Base-by-base conservation (phyloP, 2,797 vertebrate species). In the Enteromius trimaculatus region DNA sequence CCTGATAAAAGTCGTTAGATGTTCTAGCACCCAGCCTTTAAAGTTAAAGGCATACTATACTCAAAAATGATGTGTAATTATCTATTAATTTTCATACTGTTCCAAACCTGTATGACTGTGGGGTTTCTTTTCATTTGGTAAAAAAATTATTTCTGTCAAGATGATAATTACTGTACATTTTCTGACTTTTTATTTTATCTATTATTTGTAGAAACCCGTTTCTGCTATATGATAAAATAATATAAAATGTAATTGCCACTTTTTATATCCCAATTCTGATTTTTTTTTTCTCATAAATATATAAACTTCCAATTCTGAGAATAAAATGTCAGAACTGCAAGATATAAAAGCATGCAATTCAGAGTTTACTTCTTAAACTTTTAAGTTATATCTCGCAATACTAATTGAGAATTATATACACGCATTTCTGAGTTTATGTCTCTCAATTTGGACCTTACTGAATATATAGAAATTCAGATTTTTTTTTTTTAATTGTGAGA, bases 1-100 rank as follows among this genome's bases (percentile, higher is more conserved):
- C 31, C 34, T 34, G 70, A 75, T 37, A 68, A 60, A 74, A 37
- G 39, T 70, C 26, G 21, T 68, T 42, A 62, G 31, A 68, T 39
- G 9, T 77, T 60, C 31, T 21, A 77, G 37, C 21, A 10, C 60
- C 37, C 5, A 17, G n/a, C 3, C 55, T 65, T 14, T 58, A 58
- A 29, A 80, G 29, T 42, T 39, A 77, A 83, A 60, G 21, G 53
- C 31, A 55, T 6, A 51, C 21, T 9, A 39, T 21, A 76, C 13
- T 2, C 31, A 9, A 58, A 75, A 39, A 55, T 75, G 0, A 51
- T 44, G 42, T 44, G 42, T 42, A 42, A 53, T 53, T 34, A 11
- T 37, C 49, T 75, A 21, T 23, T 75, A 3, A 37, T 75, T 16
- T 75, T 34, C 16, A 49, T 49, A 2, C 21, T 21, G 9, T 31